Conservation (phyloP, 1,140 invertebrate genomes). For the Diuraphis noxia region DNA sequence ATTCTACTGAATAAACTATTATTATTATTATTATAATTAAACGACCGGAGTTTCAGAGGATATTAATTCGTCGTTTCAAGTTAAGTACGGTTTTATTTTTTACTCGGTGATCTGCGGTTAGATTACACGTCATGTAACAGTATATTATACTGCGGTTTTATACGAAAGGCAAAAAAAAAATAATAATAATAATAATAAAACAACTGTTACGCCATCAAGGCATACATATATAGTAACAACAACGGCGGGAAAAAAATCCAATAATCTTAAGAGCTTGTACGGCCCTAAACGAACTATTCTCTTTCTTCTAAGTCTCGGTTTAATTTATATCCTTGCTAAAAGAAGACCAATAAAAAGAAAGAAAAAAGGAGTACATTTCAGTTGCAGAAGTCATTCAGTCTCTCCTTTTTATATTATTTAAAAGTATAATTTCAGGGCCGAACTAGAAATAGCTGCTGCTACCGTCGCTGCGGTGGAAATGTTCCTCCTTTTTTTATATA, state of each 20-base stretch:
- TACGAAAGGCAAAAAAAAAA: background rate
- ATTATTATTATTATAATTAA: background rate
- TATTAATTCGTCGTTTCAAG: background rate
- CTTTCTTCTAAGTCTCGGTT: constrained; percentile 26
- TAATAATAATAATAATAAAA: background rate
- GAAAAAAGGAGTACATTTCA: constrained; percentile 41
- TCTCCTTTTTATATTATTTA: constrained; percentile 46
- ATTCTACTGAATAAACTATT: too few species aligned
- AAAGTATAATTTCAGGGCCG: constrained; percentile 52
- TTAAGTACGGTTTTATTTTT: background rate
- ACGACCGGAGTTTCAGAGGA: background rate
- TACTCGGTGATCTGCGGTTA: background rate
- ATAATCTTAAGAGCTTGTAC: constrained; percentile 51
- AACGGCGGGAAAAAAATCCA: background rate
- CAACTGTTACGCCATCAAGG: constrained; percentile 31
- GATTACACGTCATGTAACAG: background rate
- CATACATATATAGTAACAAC: background rate
- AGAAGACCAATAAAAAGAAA: constrained; percentile 37
- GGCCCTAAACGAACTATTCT: constrained; percentile 8
- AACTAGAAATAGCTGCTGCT: constrained; percentile 42
- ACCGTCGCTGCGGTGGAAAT: constrained; percentile 24
- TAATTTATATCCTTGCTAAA: constrained; percentile 48
- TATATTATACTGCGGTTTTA: background rate
- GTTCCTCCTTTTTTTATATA: constrained; percentile 40
- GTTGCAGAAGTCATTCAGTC: constrained; percentile 21